Base-by-base conservation (phyloP, 2,797 vertebrate genomes). In the Chaetodon trifasciatus region DNA sequence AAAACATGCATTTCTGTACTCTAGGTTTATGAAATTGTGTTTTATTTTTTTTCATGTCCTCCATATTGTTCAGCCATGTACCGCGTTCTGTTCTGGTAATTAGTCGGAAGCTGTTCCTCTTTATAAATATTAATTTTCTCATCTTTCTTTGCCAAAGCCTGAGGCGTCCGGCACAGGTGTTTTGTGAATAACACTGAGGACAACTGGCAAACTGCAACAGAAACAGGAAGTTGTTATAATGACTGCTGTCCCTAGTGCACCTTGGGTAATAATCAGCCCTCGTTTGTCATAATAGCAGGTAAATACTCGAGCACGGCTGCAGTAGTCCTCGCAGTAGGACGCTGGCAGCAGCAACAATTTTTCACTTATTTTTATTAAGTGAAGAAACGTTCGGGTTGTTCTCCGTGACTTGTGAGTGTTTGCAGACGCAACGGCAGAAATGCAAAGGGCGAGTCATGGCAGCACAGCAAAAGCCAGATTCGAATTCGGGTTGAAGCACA, bases 231-330 rank as follows among this genome's bases (percentile, higher is more conserved):
- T 88, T 58, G 65, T 44, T 28, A 69, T 94, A 94, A 95, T 94
- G 92, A 94, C 86, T 90, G 83, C 69, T 32, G 76, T 91, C 89
- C 91, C 91, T 44, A 84, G 89, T 93, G 92, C 92, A 92, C 86
- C 90, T 88, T 92, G 91, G 89, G 93, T 94, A 94, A 94, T 94
- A 94, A 93, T 94, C 92, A 93, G 88, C 75, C 61, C 89, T 92
- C 86, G 81, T 94, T 95, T 94, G 88, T 93, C 89, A 92, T 93
- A 91, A 95, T 92, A 93, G 90, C 89, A 92, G 91, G 89, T 93
- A 95, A 95, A 94, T 80, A 88, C 79, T 91, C 17, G 46, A 69
- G 84, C 88, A 79, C 55, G 68, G 87, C 42, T 39, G 35, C 67
- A 55, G 66, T 70, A 49, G 83, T 90, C 74, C 69, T 83, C 80